These are phyloP conservation scores for Corythornis vintsioides DNA, from an alignment of 2,113 vertebrate genomes.

Conservation along the genomic window DNA sequence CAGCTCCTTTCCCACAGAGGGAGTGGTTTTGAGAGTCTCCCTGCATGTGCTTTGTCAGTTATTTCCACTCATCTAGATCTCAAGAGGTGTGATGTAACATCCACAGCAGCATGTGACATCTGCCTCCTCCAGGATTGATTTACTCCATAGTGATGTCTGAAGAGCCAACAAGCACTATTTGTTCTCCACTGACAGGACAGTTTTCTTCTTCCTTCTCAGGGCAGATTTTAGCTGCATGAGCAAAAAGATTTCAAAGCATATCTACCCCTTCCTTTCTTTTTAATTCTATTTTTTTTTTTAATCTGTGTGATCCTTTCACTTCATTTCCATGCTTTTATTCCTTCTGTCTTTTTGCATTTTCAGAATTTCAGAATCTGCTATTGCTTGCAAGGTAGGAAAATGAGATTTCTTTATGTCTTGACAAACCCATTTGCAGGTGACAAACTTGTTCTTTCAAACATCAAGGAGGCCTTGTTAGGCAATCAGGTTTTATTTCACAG, in stretches of 20 bases:
- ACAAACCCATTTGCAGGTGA: not conserved
- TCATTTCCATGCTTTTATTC: not conserved
- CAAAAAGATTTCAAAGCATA: not conserved
- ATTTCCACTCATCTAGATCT: not conserved
- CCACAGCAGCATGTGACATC: not conserved
- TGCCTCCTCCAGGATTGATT: not conserved
- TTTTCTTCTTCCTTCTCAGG: not conserved
- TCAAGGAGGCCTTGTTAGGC: not conserved
- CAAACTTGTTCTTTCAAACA: constrained; percentile 12
- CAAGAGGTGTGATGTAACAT: not conserved
- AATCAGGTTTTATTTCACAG: constrained; percentile 14
- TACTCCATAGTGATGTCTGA: not conserved
- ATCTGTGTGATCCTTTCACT: not conserved
- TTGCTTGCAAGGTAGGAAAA: not conserved
- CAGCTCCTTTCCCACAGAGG: not conserved
- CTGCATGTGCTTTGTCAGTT: not conserved
- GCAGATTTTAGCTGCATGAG: not conserved
- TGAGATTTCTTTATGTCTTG: not conserved
- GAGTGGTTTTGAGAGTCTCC: not conserved
- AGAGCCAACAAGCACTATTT: not conserved
- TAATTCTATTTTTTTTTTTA: not conserved
- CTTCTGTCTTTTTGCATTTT: not conserved
- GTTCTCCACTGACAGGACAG: not conserved
- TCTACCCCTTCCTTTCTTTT: not conserved
- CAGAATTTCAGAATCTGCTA: not conserved